Evolutionary conservation across 2,113 vertebrate genomes (phyloP).

Genomic region (Strix uralensis): DNA sequence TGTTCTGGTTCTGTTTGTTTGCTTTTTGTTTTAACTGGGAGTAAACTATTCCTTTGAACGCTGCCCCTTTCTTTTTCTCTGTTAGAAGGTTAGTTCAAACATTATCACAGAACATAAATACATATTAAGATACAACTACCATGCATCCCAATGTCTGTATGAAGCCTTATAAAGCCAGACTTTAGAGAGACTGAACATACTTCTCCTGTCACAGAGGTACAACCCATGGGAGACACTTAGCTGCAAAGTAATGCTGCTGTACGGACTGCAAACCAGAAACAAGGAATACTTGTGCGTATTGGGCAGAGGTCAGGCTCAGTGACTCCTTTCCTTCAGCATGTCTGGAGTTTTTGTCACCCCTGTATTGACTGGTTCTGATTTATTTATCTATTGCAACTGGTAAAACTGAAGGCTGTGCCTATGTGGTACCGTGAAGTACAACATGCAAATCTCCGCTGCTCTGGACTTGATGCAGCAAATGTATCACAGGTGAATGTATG

Average conservation of each 20-base stretch:
- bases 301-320: not conserved
- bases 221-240: not conserved
- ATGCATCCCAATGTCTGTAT: not conserved
- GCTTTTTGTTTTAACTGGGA: not conserved
- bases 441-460: not conserved
- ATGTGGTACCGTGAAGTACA: not conserved
- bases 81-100: not conserved
- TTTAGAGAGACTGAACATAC: not conserved
- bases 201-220: not conserved
- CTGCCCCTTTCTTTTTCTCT: not conserved
- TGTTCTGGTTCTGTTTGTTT: not conserved
- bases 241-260: not conserved
- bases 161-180: not conserved
- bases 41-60: not conserved
- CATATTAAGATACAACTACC: not conserved
- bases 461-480: not conserved
- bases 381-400: not conserved
- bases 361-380: fast-evolving
- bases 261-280: not conserved
- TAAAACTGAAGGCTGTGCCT: not conserved
- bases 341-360: not conserved
- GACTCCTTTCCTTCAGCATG: not conserved
- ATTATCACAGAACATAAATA: not conserved
- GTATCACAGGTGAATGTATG: not conserved
- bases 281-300: not conserved